A percentile compares a stretch with the other conserved stretches of the same genome.
These are phyloP conservation scores for Cyanoramphus novaezelandiae DNA, from an alignment of 2,113 vertebrate species.

Conservation along the genomic window DNA sequence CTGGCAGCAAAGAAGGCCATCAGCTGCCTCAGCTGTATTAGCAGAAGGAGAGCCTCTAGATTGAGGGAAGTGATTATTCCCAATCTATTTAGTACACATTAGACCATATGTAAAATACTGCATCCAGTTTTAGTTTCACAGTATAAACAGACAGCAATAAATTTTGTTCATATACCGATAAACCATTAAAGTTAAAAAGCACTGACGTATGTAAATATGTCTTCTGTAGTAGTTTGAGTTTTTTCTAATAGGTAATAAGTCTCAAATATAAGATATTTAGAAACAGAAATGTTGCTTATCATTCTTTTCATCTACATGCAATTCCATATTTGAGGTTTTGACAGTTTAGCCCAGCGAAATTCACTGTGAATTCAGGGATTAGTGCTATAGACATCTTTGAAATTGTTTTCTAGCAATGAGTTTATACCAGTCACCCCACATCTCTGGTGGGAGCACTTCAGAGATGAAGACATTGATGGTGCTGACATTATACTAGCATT, in stretches of 20 bases:
- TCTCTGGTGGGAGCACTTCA: background rate
- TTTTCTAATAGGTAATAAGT: background rate
- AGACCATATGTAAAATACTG: background rate
- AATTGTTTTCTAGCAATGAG: background rate
- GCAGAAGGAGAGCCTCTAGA: background rate
- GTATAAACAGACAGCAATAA: background rate
- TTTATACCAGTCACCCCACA: background rate
- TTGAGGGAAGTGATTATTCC: background rate
- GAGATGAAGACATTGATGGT: background rate
- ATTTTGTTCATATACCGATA: background rate
- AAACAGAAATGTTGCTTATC: background rate
- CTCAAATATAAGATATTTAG: background rate
- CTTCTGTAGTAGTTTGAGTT: background rate
- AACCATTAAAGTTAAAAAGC: background rate
- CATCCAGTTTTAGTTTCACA: background rate
- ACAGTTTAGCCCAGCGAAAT: background rate
- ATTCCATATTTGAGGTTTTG: background rate
- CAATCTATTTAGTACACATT: background rate
- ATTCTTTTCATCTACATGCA: background rate
- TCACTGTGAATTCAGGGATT: background rate
- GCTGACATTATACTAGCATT: background rate
- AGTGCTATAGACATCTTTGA: background rate
- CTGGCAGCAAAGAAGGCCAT: fast-evolving
- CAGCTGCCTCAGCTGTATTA: background rate
- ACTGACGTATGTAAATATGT: background rate